These are phyloP conservation scores for Formica aserva DNA, from an alignment of 2,888 invertebrate species.

Conservation along the genomic window DNA sequence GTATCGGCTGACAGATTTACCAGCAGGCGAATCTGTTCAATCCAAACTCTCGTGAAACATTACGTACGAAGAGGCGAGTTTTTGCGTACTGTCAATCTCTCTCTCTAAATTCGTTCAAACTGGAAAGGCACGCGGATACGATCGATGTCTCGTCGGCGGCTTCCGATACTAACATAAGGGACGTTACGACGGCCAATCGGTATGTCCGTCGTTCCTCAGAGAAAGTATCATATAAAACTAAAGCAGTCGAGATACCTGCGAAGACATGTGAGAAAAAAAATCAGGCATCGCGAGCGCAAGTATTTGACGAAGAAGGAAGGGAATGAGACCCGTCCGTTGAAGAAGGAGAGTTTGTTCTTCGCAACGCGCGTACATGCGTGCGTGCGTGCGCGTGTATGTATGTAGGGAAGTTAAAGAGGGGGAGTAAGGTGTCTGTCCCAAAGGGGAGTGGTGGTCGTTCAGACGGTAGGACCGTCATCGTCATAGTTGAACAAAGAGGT, in stretches of 20 bases:
- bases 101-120: neutral
- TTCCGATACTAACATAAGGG: constrained; percentile 38
- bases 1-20: constrained; percentile 14
- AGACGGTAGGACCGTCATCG: constrained; percentile 76
- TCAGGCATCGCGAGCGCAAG: neutral
- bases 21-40: neutral
- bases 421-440: constrained; percentile 67
- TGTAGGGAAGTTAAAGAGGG: constrained; percentile 55
- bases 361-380: constrained; percentile 10
- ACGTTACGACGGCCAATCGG: constrained; percentile 30
- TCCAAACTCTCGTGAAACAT: constrained; percentile 1
- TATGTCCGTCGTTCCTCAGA: constrained; percentile 35
- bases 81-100: constrained; percentile 16
- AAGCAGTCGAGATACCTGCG: constrained; percentile 28
- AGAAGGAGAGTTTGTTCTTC: constrained; percentile 62
- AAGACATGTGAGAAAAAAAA: constrained; percentile 48
- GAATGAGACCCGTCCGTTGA: constrained; percentile 60
- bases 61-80: constrained; percentile 32
- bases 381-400: neutral
- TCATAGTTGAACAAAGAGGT: constrained; percentile 83
- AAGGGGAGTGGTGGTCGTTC: constrained; percentile 82
- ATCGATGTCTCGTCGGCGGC: constrained; percentile 31
- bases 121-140: constrained; percentile 35
- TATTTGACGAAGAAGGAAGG: constrained; percentile 60
- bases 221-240: constrained; percentile 48